These are phyloP conservation scores for Rhyacichthys aspro DNA, from an alignment of 2,797 vertebrate genomes.

Conservation along the genomic window DNA sequence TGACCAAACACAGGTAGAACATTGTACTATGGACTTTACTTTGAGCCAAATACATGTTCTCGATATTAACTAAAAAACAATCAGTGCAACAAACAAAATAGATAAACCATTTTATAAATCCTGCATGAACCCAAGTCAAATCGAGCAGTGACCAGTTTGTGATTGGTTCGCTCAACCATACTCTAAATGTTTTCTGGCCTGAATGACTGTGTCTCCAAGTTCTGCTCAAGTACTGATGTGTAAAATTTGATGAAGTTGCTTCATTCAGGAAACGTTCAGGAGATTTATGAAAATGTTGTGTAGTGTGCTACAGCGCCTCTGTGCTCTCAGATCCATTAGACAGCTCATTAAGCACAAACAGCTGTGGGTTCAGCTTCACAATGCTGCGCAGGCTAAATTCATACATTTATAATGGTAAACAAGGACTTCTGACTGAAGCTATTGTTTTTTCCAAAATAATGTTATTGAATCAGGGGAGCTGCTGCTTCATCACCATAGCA, in stretches of 20 bases:
- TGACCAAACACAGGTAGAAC: too few relatives aligned
- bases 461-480: slow-evolving; percentile 7
- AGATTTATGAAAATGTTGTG: slow-evolving; percentile 21
- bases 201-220: too few relatives aligned
- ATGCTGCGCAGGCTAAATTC: slow-evolving; percentile 28
- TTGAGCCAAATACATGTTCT: too few relatives aligned
- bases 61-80: too few relatives aligned
- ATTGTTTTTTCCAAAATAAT: slow-evolving; percentile 33
- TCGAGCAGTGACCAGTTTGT: too few relatives aligned
- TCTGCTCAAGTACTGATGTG: background rate
- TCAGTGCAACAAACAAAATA: too few relatives aligned
- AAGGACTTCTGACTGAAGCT: slow-evolving; percentile 33
- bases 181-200: too few relatives aligned
- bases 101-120: too few relatives aligned
- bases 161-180: too few relatives aligned
- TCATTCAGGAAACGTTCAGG: background rate
- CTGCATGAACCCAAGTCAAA: too few relatives aligned
- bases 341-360: slow-evolving; percentile 64
- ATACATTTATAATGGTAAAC: slow-evolving; percentile 57
- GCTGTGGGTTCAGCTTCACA: slow-evolving; percentile 48
- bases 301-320: slow-evolving; percentile 29
- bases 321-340: slow-evolving; percentile 55
- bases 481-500: slow-evolving; percentile 34
- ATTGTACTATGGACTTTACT: too few relatives aligned
- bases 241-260: too few relatives aligned